Base-by-base conservation (phyloP, 2,797 vertebrate genomes). In the Lagodon rhomboides region DNA sequence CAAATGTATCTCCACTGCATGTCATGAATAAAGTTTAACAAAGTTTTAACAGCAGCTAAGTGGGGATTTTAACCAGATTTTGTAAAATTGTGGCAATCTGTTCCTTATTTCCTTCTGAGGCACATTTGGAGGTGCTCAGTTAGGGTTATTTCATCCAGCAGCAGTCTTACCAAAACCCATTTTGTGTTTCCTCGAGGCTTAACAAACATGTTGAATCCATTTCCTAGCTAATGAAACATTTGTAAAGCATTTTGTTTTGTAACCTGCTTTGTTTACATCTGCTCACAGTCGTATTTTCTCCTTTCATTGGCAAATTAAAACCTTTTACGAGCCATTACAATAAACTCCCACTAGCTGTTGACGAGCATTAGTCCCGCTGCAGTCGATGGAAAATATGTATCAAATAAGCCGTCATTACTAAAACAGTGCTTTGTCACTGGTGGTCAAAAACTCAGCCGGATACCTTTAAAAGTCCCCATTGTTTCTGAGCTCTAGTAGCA, bases 291-390 rank as follows among this genome's bases (percentile, higher is more conserved):
- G 0, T 54, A 34, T 44, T 65, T 27, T 38, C 23, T 68, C 49
- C 22, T 60, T 67, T 73, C n/a, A 53, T 63, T 83, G 46, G 51
- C 12, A 43, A 54, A 69, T 66, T 65, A 18, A 50, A 72, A 38
- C 16, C 12, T 68, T 72, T 75, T 27, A 27, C 1, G 0, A 67
- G 23, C 38, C 55, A 75, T 63, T 58, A 38, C 63, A 10, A 38
- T 38, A 38, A 38, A 38, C 34, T 54, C 13, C 25, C 38, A 20
- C 10, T 49, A 46, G 59, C 47, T 73, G 73, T 55, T 30, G 27
- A 63, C 38, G 41, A 44, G 25, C 38, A 53, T 58, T 47, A 66
- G 12, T 1, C 13, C 25, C 30, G 13, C 27, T 27, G 34, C 3
- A 62, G 43, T 51, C 41, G 44, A 38, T 5, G 0, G 0, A 63